These are phyloP conservation scores for Sternotherus odoratus DNA, from an alignment of 2,797 vertebrate genomes.

Conservation along the genomic window DNA sequence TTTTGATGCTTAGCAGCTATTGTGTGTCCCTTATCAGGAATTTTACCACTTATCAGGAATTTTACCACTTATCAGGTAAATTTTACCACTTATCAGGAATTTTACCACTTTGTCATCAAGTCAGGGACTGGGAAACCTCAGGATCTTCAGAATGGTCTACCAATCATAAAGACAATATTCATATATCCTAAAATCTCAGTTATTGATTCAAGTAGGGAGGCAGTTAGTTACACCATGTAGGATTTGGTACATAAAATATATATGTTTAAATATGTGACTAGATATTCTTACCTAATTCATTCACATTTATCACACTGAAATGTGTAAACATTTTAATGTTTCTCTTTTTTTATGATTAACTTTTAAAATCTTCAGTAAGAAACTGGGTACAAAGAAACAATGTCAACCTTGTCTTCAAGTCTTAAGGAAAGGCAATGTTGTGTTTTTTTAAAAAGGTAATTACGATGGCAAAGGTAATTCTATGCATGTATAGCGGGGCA, in stretches of 20 bases:
- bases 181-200: background rate
- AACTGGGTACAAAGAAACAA: background rate
- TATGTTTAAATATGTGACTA: background rate
- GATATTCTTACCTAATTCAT: background rate
- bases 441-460: background rate
- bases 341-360: background rate
- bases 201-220: background rate
- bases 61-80: no score
- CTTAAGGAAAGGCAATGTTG: background rate
- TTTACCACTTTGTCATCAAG: fast-evolving
- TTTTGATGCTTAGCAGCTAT: background rate
- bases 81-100: conserved; percentile 26
- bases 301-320: background rate
- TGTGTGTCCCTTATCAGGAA: background rate
- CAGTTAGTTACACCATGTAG: background rate
- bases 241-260: fast-evolving
- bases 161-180: background rate
- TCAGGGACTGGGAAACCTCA: background rate
- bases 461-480: background rate
- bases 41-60: fast-evolving
- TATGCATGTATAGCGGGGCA: background rate
- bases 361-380: background rate
- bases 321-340: background rate
- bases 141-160: background rate
- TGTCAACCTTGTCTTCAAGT: background rate